Evolutionary conservation across 2,888 invertebrate species (phyloP).

Genomic region (Tinea pellionella): DNA sequence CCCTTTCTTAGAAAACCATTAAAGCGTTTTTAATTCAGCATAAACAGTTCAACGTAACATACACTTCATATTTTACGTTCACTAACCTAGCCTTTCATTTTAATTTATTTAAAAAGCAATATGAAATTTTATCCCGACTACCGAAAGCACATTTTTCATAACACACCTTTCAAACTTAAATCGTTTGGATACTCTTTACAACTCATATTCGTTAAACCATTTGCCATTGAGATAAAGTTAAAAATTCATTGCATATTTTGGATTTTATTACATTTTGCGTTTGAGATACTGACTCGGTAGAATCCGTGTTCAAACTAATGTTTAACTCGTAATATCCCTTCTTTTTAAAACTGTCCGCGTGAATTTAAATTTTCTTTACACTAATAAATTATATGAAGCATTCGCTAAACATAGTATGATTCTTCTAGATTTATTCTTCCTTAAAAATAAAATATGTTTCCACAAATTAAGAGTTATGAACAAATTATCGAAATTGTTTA

Average conservation of each 20-base stretch:
- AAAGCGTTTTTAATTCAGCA: conserved; percentile 59
- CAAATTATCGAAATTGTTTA: background rate
- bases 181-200: background rate
- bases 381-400: background rate
- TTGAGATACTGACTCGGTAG: conserved; percentile 15
- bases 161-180: conserved; percentile 15
- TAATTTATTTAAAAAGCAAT: conserved; percentile 26
- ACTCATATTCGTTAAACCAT: conserved; percentile 24
- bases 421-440: background rate
- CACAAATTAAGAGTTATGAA: background rate
- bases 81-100: conserved; percentile 32
- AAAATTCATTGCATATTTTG: background rate
- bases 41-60: conserved; percentile 52
- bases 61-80: conserved; percentile 48
- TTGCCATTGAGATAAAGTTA: conserved; percentile 23
- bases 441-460: background rate
- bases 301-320: conserved; percentile 63
- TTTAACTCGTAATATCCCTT: conserved; percentile 56
- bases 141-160: conserved; percentile 36
- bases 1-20: conserved; percentile 56
- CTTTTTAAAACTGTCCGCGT: conserved; percentile 43
- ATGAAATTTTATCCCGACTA: conserved; percentile 34
- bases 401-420: background rate
- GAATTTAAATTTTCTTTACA: conserved; percentile 21
- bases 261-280: conserved; percentile 22